Percentiles rank a stretch among this genome's conserved stretches.
phyloP scores from a whole-genome alignment of 2,797 vertebrate genomes.

The Bufotes viridis region DNA sequence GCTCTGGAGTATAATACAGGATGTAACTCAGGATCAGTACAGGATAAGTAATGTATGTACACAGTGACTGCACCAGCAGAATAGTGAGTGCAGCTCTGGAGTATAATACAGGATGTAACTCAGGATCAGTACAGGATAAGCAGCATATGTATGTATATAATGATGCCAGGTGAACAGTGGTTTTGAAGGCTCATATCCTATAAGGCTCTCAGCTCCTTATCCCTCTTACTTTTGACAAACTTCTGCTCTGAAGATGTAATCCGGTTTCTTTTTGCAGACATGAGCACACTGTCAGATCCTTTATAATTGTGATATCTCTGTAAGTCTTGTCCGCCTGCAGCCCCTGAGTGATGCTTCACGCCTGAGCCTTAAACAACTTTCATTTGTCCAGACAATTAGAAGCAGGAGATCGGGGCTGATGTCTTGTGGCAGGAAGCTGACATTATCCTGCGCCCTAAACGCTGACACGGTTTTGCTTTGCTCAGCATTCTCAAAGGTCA shows the following conservation, averaged over 20 bases:
- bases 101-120: too few relatives aligned
- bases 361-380: conserved; percentile 43
- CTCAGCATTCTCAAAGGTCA: conserved; percentile 46
- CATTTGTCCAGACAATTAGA: conserved; percentile 55
- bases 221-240: neutral
- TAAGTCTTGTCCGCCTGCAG: neutral
- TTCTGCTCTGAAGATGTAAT: neutral
- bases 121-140: too few relatives aligned
- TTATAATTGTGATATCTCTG: conserved; percentile 1
- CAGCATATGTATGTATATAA: too few relatives aligned
- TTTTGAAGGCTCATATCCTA: neutral
- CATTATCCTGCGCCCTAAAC: conserved; percentile 28
- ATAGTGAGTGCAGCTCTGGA: too few relatives aligned
- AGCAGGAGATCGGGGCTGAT: conserved; percentile 21
- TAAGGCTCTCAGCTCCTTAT: neutral
- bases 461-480: conserved; percentile 23
- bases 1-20: too few relatives aligned
- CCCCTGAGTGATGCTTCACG: conserved; percentile 14
- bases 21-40: too few relatives aligned
- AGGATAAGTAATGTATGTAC: too few relatives aligned
- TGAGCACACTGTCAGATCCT: neutral
- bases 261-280: neutral
- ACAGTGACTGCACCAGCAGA: too few relatives aligned
- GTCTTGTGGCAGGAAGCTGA: conserved; percentile 46
- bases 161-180: neutral